Base-by-base conservation (phyloP, 2,797 vertebrate genomes). In the Siniperca obscura region DNA sequence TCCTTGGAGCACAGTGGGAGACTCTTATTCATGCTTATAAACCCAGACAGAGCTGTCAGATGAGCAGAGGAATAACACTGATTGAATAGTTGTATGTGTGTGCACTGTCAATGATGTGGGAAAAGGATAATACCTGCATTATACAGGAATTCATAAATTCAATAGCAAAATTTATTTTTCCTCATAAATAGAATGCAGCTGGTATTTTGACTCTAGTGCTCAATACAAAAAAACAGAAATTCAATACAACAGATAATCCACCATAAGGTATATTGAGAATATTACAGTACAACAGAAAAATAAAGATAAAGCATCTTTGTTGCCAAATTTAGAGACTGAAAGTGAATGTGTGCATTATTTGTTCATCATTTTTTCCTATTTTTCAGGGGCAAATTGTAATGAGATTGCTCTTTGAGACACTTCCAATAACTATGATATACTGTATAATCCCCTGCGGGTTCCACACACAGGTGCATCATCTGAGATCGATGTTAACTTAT, bases 31-130 rank as follows among this genome's bases (percentile, higher is more conserved):
- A 70, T 72, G 74, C 74, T 80, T 71, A 78, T 70, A 80, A 81
- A 85, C 0, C 76, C 82, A 88, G 79, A 91, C 83, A 80, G 80
- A 83, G 70, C 71, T 86, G 88, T 84, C 83, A 84, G 71, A 80
- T 73, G 72, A 80, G 67, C 76, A 56, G 60, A 62, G 30, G 67
- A 90, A 90, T 77, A 90, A 70, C 75, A 85, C 22, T 78, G 90
- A 88, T 61, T 80, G 82, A 89, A 87, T 55, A 59, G 80, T 70
- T 66, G 40, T 65, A 16, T 87, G 75, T 78, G 70, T 74, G 64
- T 46, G 61, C 34, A 61, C 68, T 70, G 67, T 83, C 82, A 82
- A 8, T 82, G 69, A 17, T 22, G 66, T 38, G 38, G 68, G 14
- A 55, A 70, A 38, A 69, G 67, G 46, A 90, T 87, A 76, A 86